Conservation (phyloP, 1,140 invertebrate genomes). For the Caenorhabditis inopinata region DNA sequence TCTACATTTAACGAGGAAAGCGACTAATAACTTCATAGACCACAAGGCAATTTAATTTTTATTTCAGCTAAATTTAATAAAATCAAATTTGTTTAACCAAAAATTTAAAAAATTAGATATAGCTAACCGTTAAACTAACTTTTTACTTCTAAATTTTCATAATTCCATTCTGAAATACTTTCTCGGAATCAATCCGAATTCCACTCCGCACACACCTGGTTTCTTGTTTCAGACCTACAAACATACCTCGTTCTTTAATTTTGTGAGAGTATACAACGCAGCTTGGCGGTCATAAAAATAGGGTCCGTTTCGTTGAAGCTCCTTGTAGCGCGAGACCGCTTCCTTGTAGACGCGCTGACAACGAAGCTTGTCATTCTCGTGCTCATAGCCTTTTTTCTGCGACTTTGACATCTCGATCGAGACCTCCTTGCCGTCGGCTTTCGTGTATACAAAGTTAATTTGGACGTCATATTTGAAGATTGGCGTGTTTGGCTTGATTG, state of each 20-base stretch:
- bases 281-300: slow-evolving; percentile 6
- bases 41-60: too few species aligned
- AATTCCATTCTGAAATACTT: too few species aligned
- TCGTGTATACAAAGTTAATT: background rate
- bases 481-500: background rate
- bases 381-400: background rate
- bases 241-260: background rate
- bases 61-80: too few species aligned
- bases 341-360: slow-evolving; percentile 1
- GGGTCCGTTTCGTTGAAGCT: background rate
- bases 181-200: too few species aligned
- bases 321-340: background rate
- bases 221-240: too few species aligned
- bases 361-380: background rate
- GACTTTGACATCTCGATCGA: background rate
- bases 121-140: too few species aligned
- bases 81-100: too few species aligned
- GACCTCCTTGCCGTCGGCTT: background rate
- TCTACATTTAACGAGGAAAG: too few species aligned
- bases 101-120: too few species aligned
- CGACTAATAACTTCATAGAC: too few species aligned
- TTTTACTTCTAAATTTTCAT: too few species aligned
- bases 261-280: background rate
- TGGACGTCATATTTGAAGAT: background rate
- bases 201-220: too few species aligned